Evolutionary conservation across 2,113 vertebrate genomes (phyloP).

Genomic region (Craseonycteris thonglongyai): DNA sequence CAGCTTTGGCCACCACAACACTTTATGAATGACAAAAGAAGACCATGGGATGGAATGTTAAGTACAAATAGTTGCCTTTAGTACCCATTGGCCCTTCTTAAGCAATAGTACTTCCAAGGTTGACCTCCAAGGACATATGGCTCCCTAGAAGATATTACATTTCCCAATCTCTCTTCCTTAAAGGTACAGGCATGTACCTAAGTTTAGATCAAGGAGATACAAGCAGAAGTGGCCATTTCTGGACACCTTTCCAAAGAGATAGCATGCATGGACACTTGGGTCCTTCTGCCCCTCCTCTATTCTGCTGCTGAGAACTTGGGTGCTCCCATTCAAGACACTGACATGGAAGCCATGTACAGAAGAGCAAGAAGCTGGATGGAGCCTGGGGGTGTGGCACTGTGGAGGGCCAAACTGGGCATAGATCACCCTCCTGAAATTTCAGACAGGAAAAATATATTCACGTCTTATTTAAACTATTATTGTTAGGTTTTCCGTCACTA

Average conservation of each 20-base stretch:
- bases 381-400: background rate
- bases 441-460: background rate
- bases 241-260: background rate
- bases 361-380: background rate
- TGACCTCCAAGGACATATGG: background rate
- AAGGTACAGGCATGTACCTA: background rate
- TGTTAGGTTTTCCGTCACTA: background rate
- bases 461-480: background rate
- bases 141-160: background rate
- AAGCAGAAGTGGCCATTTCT: background rate
- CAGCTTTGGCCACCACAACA: background rate
- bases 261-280: rapidly evolving
- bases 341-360: background rate
- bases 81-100: background rate
- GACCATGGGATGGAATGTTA: background rate
- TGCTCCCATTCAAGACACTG: too few species aligned
- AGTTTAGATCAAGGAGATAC: background rate
- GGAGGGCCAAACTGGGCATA: background rate
- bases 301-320: background rate
- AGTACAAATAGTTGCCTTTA: background rate
- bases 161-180: background rate
- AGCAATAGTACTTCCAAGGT: background rate
- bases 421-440: background rate
- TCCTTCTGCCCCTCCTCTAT: background rate
- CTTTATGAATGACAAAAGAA: background rate